Conservation (phyloP, 2,888 invertebrate species). For the Agrypnus murinus region DNA sequence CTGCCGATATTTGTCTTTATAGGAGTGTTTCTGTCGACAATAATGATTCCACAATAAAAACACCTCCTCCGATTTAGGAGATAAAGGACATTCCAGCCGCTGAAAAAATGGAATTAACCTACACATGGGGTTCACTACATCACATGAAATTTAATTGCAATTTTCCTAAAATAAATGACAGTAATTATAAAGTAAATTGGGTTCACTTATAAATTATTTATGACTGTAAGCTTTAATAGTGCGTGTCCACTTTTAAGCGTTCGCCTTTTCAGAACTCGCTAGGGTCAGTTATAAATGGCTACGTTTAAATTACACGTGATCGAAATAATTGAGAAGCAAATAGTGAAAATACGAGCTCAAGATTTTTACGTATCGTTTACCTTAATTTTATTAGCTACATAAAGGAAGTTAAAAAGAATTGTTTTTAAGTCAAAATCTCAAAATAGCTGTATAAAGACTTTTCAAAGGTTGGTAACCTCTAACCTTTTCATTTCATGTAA, state of each 20-base stretch:
- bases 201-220: conserved; percentile 45
- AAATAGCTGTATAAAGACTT: too few relatives aligned
- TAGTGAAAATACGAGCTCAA: conserved; percentile 24
- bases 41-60: conserved; percentile 57
- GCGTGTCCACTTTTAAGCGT: conserved; percentile 39
- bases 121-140: conserved; percentile 9
- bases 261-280: conserved; percentile 36
- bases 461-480: too few relatives aligned
- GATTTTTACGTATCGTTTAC: background rate
- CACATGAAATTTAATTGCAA: conserved; percentile 38
- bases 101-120: conserved; percentile 6
- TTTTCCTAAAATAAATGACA: conserved; percentile 32
- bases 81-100: conserved; percentile 17
- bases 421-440: too few relatives aligned
- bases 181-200: conserved; percentile 34
- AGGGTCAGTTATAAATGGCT: conserved; percentile 38
- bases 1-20: conserved; percentile 63
- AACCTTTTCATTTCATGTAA: too few relatives aligned
- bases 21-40: conserved; percentile 58
- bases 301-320: conserved; percentile 43
- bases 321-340: conserved; percentile 35
- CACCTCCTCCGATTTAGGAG: conserved; percentile 36
- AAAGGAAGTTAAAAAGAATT: too few relatives aligned
- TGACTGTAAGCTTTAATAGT: conserved; percentile 37
- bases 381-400: too few relatives aligned